A percentile compares a stretch with the other conserved stretches of the same genome.
Conservation (phyloP, 2,888 invertebrate genomes). For the Patella caerulea region DNA sequence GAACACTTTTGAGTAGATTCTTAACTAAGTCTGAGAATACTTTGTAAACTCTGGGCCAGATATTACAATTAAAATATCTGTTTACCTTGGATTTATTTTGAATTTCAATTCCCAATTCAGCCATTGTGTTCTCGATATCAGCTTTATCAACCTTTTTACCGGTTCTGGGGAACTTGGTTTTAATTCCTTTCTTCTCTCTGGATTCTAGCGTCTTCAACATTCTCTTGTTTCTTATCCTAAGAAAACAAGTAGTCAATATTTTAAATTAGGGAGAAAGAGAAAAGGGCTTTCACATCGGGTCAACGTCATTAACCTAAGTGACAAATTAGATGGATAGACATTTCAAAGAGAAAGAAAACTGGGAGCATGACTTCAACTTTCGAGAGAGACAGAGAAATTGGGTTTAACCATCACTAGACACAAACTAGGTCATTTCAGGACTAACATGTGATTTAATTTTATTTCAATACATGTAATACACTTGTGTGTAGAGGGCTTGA, state of each 20-base stretch:
- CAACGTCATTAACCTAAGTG: background rate
- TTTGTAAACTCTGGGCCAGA: no score
- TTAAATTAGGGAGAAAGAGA: background rate
- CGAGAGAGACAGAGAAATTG: no score
- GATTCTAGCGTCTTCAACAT: constrained; percentile 83
- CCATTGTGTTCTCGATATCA: constrained; percentile 87
- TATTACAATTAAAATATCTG: no score
- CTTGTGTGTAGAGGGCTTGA: no score
- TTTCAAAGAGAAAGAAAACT: background rate
- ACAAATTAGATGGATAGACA: background rate
- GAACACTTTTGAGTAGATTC: no score
- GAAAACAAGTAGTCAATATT: background rate
- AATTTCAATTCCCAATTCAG: constrained; percentile 86
- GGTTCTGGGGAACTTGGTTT: constrained; percentile 86
- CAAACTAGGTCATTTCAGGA: no score
- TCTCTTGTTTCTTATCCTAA: constrained; percentile 90
- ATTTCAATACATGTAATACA: no score
- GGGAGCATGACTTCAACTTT: background rate
- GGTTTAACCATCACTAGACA: no score
- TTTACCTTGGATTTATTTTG: constrained; percentile 73
- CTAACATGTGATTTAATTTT: no score
- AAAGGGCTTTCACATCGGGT: background rate
- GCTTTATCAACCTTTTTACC: constrained; percentile 76
- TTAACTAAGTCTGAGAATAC: no score
- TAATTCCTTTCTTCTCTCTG: constrained; percentile 85